Evolutionary conservation across 23 tunicate genomes (phyloP), one percentile per base, ranked within the genome.

Genomic region (Halocynthia aurantium): DNA sequence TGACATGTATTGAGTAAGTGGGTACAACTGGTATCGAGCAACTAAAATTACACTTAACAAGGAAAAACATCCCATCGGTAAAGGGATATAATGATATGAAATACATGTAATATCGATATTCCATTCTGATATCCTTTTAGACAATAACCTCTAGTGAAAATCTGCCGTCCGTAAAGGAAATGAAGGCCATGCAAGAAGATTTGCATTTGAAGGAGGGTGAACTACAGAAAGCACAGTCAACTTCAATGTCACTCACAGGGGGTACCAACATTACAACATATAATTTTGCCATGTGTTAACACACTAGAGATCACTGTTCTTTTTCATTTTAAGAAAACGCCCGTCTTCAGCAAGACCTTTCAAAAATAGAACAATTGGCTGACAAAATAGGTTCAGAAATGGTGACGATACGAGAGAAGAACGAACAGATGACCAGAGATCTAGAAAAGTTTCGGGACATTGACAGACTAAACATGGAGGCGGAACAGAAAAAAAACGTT

Each of bases 161-260:
- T 72, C 71, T 92, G 13, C 98, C 98, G 2, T 78, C 92, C 1
- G 57, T 22, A 7, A 73, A 79, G 8, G 77, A 82, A 54, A 67
- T 92, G 81, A 68, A 71, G 70, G 98, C 91, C 19, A 71, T 80
- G 54, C 66, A 92, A 87, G 88, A 86, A 15, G 98, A 92, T 55
- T 77, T 92, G 6, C 82, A 85, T 75, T 92, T 92, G 72, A 92
- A 92, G 57, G 98, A 92, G 73, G 81, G 85, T n/a, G 98, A 92
- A 54, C 68, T 92, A 15, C 92, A 86, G 62, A 92, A 92, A 67
- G 91, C 98, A 7, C 88, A 86, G 63, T 66, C 88, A 8, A 92
- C 98, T 7, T 83, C 91, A 7, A 62, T 66, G 21, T 51, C 85
- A 10, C 50, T 92, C 18, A 51, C 65, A 11, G 91, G 87, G 21